These are phyloP conservation scores for Spermophilus dauricus DNA, from an alignment of 2,113 vertebrate species.

Conservation along the genomic window DNA sequence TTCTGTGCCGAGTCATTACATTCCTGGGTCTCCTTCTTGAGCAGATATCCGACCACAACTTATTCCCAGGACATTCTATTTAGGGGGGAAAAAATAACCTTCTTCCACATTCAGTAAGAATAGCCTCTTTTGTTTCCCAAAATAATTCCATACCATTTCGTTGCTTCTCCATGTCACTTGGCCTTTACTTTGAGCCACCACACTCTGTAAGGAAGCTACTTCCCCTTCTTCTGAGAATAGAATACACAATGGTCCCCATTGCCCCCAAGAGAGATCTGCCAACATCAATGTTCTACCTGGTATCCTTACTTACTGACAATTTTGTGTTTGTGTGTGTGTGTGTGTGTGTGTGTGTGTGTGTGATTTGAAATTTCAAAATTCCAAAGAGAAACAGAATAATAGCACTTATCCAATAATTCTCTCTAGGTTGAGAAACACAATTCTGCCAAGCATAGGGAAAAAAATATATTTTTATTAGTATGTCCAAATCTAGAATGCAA, in stretches of 20 bases:
- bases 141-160: neutral
- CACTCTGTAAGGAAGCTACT: neutral
- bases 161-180: neutral
- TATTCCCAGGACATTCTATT: neutral
- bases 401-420: constrained; percentile 75
- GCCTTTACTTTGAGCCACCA: neutral
- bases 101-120: constrained; percentile 1
- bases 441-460: constrained; percentile 67
- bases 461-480: constrained; percentile 70
- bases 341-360: neutral
- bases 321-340: neutral
- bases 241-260: accelerated
- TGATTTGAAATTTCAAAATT: constrained; percentile 55
- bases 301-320: neutral
- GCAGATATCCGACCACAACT: neutral
- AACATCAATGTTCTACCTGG: neutral
- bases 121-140: neutral
- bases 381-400: constrained; percentile 67
- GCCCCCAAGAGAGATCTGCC: neutral
- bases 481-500: constrained; percentile 78
- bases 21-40: neutral
- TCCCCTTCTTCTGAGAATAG: neutral
- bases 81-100: neutral
- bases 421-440: constrained; percentile 72
- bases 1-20: neutral